These are phyloP conservation scores for Oceanites oceanicus DNA, from an alignment of 2,113 vertebrate genomes.

Conservation along the genomic window DNA sequence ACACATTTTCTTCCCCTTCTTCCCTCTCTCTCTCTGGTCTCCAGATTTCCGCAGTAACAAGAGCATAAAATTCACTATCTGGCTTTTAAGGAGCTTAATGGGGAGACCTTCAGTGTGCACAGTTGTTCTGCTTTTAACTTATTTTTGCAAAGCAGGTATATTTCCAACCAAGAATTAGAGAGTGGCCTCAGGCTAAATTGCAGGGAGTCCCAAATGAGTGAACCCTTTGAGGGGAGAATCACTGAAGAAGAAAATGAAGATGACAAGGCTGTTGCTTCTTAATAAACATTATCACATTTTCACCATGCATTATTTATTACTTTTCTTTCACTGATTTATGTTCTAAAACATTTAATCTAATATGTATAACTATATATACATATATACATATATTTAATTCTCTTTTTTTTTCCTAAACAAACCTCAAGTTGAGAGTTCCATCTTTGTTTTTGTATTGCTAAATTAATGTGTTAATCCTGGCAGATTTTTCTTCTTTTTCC, in stretches of 20 bases:
- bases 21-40: not conserved
- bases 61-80: constrained; percentile 18
- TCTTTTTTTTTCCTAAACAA: not conserved
- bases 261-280: constrained; percentile 83
- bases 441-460: not conserved
- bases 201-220: constrained; percentile 76
- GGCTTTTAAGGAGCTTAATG: constrained; percentile 59
- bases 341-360: constrained; percentile 76
- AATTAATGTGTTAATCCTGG: constrained; percentile 16
- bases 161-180: constrained; percentile 75
- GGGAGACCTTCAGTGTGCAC: constrained; percentile 55
- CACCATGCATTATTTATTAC: constrained; percentile 81
- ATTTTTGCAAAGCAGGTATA: constrained; percentile 78
- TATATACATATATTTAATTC: constrained; percentile 40
- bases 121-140: constrained; percentile 74
- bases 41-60: not conserved
- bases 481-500: not conserved
- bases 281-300: constrained; percentile 84
- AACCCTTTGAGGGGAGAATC: constrained; percentile 76
- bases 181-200: constrained; percentile 77
- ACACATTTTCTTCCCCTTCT: not conserved
- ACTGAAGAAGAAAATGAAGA: constrained; percentile 83
- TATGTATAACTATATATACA: constrained; percentile 60
- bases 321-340: constrained; percentile 77
- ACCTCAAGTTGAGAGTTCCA: not conserved